Evolutionary conservation across 2,113 vertebrate genomes (phyloP).

Genomic region (Rhagologus leucostigma): DNA sequence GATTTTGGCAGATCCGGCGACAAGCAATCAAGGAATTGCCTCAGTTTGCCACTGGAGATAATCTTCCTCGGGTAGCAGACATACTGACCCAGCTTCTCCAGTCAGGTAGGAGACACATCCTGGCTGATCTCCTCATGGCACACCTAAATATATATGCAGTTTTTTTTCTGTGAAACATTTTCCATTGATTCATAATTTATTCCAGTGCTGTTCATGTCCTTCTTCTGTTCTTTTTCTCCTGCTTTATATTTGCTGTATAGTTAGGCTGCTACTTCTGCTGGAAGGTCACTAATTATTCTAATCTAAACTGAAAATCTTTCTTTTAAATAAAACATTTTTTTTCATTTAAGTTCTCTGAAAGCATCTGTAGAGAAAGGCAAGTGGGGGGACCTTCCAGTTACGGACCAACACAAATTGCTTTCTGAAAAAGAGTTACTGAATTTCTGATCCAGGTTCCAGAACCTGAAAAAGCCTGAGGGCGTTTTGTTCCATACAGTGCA

Average conservation of each 20-base stretch:
- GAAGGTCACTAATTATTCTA: neutral
- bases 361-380: neutral
- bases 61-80: constrained; percentile 92
- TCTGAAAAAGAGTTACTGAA: neutral
- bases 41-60: constrained; percentile 94
- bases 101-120: constrained; percentile 77
- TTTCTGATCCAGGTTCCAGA: neutral
- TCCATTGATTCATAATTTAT: neutral
- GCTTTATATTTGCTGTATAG: neutral
- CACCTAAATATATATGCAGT: neutral
- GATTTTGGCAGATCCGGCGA: constrained; percentile 83
- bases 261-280: neutral
- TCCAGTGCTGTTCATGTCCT: neutral
- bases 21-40: constrained; percentile 97
- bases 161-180: neutral
- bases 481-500: neutral
- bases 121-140: neutral
- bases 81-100: constrained; percentile 95
- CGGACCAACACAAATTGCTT: neutral
- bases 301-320: neutral
- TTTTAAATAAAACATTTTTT: neutral
- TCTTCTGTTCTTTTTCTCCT: neutral
- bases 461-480: neutral
- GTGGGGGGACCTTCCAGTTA: fast-evolving
- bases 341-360: neutral